A percentile compares a stretch with the other conserved stretches of the same genome.
Conservation (phyloP, 2,888 invertebrate species). For the Biston stratarius region DNA sequence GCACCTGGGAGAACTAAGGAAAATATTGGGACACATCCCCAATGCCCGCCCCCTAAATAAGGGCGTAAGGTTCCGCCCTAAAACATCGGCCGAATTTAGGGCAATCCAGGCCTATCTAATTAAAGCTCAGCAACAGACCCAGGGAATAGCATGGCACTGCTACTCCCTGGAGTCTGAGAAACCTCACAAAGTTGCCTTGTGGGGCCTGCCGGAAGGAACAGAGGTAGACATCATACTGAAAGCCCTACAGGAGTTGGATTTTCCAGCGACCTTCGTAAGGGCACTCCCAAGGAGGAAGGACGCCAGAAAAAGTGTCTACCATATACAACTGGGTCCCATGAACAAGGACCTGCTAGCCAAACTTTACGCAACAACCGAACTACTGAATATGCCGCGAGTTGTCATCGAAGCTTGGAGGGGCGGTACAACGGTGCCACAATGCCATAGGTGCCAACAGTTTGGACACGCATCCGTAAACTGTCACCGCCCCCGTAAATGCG, state of each 20-base stretch:
- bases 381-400: neutral
- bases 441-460: conserved; percentile 43
- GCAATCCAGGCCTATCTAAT: too few species aligned
- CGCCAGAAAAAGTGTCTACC: neutral
- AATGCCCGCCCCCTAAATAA: too few species aligned
- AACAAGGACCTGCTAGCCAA: neutral
- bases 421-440: conserved; percentile 25
- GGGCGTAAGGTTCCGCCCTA: too few species aligned
- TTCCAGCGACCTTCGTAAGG: too few species aligned
- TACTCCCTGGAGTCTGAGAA: neutral
- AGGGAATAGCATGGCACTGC: neutral
- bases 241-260: neutral
- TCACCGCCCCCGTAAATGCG: conserved; percentile 31
- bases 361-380: neutral
- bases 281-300: neutral
- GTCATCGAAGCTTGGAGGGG: conserved; percentile 18
- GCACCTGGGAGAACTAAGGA: too few species aligned
- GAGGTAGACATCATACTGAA: neutral
- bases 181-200: neutral
- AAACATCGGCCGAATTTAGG: too few species aligned
- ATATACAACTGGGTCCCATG: neutral
- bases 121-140: too few species aligned
- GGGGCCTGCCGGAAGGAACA: neutral
- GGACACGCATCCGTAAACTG: too few species aligned
- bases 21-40: too few species aligned